These are phyloP conservation scores for Meiosimyza decipiens DNA, from an alignment of 2,888 invertebrate species.

Conservation along the genomic window DNA sequence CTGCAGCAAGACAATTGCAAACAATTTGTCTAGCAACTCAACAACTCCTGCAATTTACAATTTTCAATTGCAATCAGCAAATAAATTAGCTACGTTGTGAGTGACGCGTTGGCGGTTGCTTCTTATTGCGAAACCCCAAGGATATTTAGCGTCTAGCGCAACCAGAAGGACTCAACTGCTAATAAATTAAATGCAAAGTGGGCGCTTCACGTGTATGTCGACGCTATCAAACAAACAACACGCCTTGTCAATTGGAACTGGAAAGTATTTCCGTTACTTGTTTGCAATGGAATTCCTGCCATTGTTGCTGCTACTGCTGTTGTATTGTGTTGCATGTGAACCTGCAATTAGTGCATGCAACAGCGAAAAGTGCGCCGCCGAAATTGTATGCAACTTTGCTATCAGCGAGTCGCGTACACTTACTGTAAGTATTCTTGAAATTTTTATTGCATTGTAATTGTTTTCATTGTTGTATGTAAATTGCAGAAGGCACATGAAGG, in stretches of 20 bases:
- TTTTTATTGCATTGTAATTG: slow-evolving; percentile 39
- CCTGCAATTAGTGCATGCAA: slow-evolving; percentile 14
- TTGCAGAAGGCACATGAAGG: not conserved
- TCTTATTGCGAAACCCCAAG: too few species aligned
- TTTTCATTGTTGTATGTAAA: slow-evolving; percentile 11
- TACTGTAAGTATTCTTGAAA: slow-evolving; percentile 35
- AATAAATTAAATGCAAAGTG: too few species aligned
- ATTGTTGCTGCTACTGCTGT: slow-evolving; percentile 5
- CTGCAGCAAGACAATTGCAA: slow-evolving; percentile 11
- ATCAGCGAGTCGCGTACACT: slow-evolving; percentile 15
- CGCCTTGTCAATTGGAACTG: not conserved
- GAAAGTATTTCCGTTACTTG: slow-evolving; percentile 19
- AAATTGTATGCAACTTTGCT: slow-evolving; percentile 9
- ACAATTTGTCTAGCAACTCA: slow-evolving; percentile 37
- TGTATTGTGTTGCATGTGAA: slow-evolving; percentile 24
- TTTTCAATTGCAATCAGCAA: slow-evolving; percentile 40
- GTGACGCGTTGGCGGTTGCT: not conserved
- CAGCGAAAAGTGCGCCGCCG: not conserved
- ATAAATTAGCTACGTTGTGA: slow-evolving; percentile 34
- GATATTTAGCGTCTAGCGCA: too few species aligned
- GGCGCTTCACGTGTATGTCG: too few species aligned
- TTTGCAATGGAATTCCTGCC: not conserved
- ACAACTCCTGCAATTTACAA: slow-evolving; percentile 40
- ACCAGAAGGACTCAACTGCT: too few species aligned
- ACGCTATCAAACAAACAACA: not conserved